A percentile compares a stretch with the other conserved stretches of the same genome.
These are phyloP conservation scores for Mycetomoellerius zeteki DNA, from an alignment of 1,140 invertebrate genomes.

Conservation along the genomic window DNA sequence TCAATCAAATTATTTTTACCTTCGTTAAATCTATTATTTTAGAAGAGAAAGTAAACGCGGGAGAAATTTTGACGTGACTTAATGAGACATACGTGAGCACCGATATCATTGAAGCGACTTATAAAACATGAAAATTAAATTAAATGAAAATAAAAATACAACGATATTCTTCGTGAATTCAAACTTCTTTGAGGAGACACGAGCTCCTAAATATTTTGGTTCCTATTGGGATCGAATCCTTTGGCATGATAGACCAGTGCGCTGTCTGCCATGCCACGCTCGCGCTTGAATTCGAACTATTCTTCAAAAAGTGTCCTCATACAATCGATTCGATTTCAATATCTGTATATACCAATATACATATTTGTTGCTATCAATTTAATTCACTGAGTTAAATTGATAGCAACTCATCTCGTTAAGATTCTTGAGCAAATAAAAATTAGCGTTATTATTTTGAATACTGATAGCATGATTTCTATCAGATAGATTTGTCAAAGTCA, in stretches of 20 bases:
- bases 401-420: not conserved
- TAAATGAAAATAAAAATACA: conserved; percentile 1
- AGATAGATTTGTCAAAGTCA: not conserved
- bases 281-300: no score
- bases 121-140: not conserved
- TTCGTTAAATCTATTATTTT: not conserved
- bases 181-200: no score
- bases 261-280: no score
- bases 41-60: not conserved
- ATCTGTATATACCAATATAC: not conserved
- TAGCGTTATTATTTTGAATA: not conserved
- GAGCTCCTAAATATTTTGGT: no score
- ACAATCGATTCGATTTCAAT: not conserved
- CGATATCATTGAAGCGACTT: not conserved
- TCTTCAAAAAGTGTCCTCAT: not conserved
- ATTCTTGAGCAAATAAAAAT: not conserved
- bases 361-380: not conserved
- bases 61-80: not conserved
- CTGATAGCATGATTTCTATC: not conserved
- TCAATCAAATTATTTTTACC: not conserved
- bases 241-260: no score
- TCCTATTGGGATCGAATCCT: no score
- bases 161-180: not conserved
- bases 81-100: not conserved
- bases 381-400: not conserved